Base-by-base conservation (phyloP, 2,888 invertebrate genomes). In the Macrosiphum euphorbiae region DNA sequence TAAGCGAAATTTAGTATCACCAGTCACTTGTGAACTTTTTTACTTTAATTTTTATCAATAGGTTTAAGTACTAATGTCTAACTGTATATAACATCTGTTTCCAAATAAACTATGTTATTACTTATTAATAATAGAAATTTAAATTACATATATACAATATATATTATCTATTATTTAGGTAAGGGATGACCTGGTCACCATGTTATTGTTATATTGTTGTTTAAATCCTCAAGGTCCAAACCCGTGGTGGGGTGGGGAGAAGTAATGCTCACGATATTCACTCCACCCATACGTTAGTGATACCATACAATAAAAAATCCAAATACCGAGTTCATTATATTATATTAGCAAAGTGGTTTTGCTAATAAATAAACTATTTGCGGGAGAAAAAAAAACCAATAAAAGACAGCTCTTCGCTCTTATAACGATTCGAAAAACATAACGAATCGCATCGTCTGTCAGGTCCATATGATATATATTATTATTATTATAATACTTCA, bases 381-480 rank as follows among this genome's bases (percentile, higher is more conserved):
- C 35, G 35, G 35, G 78, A 78, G 35, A 78, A 78, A 67, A n/a
- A 52, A 78, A 78, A 78, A 78, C 35, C 35, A 35, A 78, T 78
- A 78, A 78, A 78, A 78, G 20, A 78, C 78, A 20, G 20, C 78
- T 78, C 7, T 35, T 35, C 20, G 20, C 78, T 78, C 7, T 35
- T 35, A 78, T 35, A 78, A 78, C 78, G 78, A 78, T 78, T 78
- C 20, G 78, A 35, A 35, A 78, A 78, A 78, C 78, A 78, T 78
- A 78, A 35, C 78, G 78, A 78, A 78, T 78, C 78, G 78, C 78
- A 78, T 78, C 78, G 78, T 35, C 78, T 78, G 78, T 78, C 78
- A 78, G 78, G 8, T 78, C 35, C 78, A 8, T 35, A 35, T 78
- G 78, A 78, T 78, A 78, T 78, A 78, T 78, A 78, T 67, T 67